Conservation (phyloP, 2,888 invertebrate species). For the Frankliniella intonsa region DNA sequence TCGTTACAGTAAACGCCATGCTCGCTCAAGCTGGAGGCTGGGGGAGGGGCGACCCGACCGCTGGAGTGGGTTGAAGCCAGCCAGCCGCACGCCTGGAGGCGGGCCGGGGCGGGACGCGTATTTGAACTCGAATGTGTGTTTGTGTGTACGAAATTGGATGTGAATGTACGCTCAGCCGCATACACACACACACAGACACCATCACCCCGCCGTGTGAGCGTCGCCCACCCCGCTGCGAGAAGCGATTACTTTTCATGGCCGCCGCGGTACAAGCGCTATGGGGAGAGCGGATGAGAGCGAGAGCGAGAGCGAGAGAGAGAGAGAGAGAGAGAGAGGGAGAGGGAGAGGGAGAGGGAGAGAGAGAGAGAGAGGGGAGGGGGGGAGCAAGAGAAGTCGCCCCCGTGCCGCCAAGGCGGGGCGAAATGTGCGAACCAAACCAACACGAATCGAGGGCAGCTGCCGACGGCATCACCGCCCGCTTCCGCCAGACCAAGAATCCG, state of each 20-base stretch:
- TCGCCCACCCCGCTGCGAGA: background rate
- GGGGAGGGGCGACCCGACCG: background rate
- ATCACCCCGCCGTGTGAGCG: background rate
- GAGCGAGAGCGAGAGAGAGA: no score
- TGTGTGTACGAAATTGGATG: background rate
- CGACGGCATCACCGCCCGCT: background rate
- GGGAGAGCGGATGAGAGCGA: no score
- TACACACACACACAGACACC: background rate
- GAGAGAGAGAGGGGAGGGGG: background rate
- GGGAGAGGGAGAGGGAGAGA: no score
- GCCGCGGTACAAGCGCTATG: no score
- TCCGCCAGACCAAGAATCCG: background rate
- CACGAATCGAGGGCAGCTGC: background rate
- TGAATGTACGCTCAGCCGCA: background rate
- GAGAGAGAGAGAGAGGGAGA: no score
- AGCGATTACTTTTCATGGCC: background rate
- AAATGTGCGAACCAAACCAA: constrained; percentile 25
- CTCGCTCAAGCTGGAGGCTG: background rate
- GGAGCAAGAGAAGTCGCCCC: background rate
- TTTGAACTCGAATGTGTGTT: background rate
- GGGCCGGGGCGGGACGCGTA: no score
- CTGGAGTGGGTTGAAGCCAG: background rate
- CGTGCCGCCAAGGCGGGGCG: background rate
- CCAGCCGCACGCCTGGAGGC: background rate
- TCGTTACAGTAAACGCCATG: no score